These are phyloP conservation scores for Leptosomus discolor DNA, from an alignment of 2,113 vertebrate species.

Conservation along the genomic window DNA sequence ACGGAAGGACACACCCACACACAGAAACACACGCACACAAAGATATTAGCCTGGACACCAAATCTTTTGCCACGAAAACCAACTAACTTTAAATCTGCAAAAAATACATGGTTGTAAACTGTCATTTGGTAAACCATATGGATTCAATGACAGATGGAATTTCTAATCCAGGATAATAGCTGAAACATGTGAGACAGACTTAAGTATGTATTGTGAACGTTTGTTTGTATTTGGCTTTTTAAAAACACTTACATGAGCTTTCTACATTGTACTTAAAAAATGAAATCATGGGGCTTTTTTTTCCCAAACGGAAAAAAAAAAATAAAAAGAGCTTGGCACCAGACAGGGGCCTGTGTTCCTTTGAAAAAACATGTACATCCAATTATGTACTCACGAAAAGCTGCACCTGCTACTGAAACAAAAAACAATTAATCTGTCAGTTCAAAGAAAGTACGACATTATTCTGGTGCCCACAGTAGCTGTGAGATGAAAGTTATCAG, in stretches of 20 bases:
- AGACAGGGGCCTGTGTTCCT: constrained; percentile 49
- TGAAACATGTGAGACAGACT: constrained; percentile 69
- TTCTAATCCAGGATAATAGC: constrained; percentile 57
- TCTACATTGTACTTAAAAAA: constrained; percentile 63
- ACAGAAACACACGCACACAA: background rate
- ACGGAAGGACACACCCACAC: background rate
- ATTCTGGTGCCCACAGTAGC: constrained; percentile 63
- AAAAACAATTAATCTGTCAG: constrained; percentile 68
- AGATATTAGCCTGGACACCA: constrained; percentile 9
- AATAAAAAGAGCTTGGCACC: constrained; percentile 43
- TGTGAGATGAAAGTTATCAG: constrained; percentile 70
- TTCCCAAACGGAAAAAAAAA: background rate
- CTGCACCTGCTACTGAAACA: constrained; percentile 80
- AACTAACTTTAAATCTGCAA: constrained; percentile 54
- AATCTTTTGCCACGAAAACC: constrained; percentile 52
- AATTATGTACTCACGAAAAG: constrained; percentile 73
- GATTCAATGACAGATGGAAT: constrained; percentile 72
- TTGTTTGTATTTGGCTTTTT: constrained; percentile 63
- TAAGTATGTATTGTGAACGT: constrained; percentile 57
- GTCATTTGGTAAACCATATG: constrained; percentile 70
- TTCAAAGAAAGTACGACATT: constrained; percentile 34
- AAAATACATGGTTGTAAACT: constrained; percentile 23
- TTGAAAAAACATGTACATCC: constrained; percentile 66
- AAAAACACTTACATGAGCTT: constrained; percentile 48
- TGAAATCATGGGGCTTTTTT: constrained; percentile 39